Evolutionary conservation across 1,140 invertebrate species (phyloP).

Genomic region (Drosophila willistoni): DNA sequence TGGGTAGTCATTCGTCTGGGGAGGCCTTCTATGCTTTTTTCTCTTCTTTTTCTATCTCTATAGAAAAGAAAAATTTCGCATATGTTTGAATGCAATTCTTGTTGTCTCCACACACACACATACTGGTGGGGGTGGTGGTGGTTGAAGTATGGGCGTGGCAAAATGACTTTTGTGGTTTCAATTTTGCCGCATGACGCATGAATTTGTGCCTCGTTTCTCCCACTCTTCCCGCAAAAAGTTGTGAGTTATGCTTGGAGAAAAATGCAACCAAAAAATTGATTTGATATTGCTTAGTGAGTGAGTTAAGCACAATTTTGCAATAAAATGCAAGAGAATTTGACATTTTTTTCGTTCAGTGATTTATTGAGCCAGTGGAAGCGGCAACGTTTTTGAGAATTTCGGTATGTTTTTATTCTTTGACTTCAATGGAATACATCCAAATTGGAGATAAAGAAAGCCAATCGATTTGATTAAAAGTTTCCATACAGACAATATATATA

Average conservation of each 20-base stretch:
- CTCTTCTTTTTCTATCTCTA: neutral
- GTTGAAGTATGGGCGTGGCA: slow-evolving; percentile 30
- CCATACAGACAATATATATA: no score
- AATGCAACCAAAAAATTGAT: slow-evolving; percentile 18
- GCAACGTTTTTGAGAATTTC: neutral
- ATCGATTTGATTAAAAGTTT: no score
- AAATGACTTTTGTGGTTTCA: slow-evolving; percentile 57
- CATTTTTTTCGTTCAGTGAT: neutral
- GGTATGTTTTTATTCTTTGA: neutral
- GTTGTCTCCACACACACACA: neutral
- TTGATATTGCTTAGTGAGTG: slow-evolving; percentile 11
- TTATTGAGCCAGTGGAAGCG: neutral
- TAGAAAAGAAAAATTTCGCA: slow-evolving; percentile 6
- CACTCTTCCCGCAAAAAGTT: slow-evolving; percentile 7
- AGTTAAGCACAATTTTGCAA: slow-evolving; percentile 7
- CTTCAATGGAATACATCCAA: no score
- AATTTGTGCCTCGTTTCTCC: slow-evolving; percentile 37
- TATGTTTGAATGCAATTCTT: slow-evolving; percentile 28
- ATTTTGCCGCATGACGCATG: slow-evolving; percentile 58
- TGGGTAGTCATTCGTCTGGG: slow-evolving; percentile 11
- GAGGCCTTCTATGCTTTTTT: neutral
- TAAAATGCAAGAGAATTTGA: slow-evolving; percentile 31
- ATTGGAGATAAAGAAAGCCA: no score
- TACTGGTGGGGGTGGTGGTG: neutral
- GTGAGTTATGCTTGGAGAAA: slow-evolving; percentile 2